These are phyloP conservation scores for Norana najaformis DNA, from an alignment of 2,888 invertebrate genomes.

Conservation along the genomic window DNA sequence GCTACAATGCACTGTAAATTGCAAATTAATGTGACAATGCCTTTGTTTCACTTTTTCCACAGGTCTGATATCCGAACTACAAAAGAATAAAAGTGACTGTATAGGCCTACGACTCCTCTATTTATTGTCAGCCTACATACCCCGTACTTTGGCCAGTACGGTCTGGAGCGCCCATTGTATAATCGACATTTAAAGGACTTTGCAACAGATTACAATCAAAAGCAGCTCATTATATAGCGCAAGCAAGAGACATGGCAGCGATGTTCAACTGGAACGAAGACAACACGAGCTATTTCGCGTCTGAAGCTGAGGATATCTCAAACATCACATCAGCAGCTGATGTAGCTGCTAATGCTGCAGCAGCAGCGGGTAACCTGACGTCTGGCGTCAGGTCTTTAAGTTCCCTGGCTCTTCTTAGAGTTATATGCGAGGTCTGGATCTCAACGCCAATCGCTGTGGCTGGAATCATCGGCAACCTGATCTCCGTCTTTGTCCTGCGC, in stretches of 20 bases:
- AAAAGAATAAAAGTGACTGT: not conserved
- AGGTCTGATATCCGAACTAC: not conserved
- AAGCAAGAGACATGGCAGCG: not conserved
- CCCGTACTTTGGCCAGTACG: not conserved
- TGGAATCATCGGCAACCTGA: slow-evolving; percentile 19
- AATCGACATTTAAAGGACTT: not conserved
- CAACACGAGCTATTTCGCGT: not conserved
- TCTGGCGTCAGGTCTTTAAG: not conserved
- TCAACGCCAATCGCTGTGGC: not conserved
- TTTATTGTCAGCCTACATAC: not conserved
- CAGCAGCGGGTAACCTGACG: not conserved
- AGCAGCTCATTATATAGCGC: not conserved
- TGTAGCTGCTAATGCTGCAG: not conserved
- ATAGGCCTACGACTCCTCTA: not conserved
- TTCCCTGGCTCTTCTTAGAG: not conserved
- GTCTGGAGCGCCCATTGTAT: not conserved
- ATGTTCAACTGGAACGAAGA: not conserved
- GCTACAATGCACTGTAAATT: not conserved
- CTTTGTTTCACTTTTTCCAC: not conserved
- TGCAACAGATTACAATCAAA: not conserved
- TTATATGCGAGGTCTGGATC: slow-evolving; percentile 14
- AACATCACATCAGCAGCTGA: not conserved
- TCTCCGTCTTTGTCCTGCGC: slow-evolving; percentile 16
- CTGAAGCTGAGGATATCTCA: not conserved
- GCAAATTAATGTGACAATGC: not conserved